Conservation (phyloP, 2,888 invertebrate genomes). For the Ochropleura leucogaster region DNA sequence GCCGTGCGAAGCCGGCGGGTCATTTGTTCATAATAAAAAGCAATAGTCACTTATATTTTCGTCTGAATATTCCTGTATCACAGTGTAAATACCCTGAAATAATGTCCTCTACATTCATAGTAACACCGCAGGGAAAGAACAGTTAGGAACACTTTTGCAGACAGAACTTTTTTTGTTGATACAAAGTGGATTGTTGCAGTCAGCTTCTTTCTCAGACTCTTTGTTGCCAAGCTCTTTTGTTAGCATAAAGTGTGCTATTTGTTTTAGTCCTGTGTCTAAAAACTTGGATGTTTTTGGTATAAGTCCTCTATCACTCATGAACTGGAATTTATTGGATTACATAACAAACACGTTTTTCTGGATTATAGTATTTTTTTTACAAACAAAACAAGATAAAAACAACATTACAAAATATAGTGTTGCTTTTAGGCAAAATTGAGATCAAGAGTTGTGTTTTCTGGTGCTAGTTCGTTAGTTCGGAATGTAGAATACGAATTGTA, state of each 20-base stretch:
- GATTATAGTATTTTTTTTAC: too few species aligned
- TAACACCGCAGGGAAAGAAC: constrained; percentile 19
- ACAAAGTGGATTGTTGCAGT: constrained; percentile 48
- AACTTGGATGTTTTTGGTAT: background rate
- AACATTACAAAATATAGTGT: too few species aligned
- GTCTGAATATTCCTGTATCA: background rate
- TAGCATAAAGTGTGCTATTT: constrained; percentile 15
- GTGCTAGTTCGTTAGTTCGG: too few species aligned
- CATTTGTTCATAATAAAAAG: background rate
- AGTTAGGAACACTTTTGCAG: constrained; percentile 35
- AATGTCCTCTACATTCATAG: constrained; percentile 2
- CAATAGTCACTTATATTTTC: background rate
- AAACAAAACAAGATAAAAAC: too few species aligned
- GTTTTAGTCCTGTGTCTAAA: constrained; percentile 18
- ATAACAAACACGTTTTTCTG: too few species aligned
- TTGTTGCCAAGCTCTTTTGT: constrained; percentile 30
- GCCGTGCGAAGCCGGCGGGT: too few species aligned
- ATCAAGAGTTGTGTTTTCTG: too few species aligned
- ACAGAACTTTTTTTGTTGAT: constrained; percentile 48
- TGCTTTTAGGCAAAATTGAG: too few species aligned
- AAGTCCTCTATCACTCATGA: background rate
- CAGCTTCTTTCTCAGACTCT: constrained; percentile 34
- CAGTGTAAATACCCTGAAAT: background rate
- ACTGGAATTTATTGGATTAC: too few species aligned
- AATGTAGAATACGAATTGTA: too few species aligned